Percentiles rank a stretch among this genome's conserved stretches.
phyloP scores from a whole-genome alignment of 2,113 vertebrate genomes.

The Python bivittatus region DNA sequence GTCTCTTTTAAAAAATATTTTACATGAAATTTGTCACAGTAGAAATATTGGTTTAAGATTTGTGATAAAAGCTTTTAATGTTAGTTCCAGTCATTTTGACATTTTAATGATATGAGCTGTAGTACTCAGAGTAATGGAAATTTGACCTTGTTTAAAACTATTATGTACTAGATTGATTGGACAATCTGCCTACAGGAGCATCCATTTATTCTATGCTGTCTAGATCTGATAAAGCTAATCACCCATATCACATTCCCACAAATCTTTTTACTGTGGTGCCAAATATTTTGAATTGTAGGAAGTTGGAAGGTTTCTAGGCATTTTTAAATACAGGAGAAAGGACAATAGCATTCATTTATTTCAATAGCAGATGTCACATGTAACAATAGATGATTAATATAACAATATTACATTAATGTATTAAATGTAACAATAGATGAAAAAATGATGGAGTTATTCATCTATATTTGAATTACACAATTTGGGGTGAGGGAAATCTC shows the following conservation, averaged over 20 bases:
- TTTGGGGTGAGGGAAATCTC: background rate
- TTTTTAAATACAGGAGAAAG: slow-evolving; percentile 45
- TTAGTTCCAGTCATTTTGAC: slow-evolving; percentile 40
- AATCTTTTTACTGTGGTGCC: slow-evolving; percentile 48
- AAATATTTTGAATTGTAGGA: slow-evolving; percentile 57
- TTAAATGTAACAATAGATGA: slow-evolving; percentile 5
- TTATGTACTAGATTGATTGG: slow-evolving; percentile 37
- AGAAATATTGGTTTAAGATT: slow-evolving; percentile 41
- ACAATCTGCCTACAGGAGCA: slow-evolving; percentile 44
- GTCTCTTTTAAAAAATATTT: slow-evolving; percentile 3
- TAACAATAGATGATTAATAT: slow-evolving; percentile 15
- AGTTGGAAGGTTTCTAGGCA: slow-evolving; percentile 57
- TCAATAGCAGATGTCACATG: background rate
- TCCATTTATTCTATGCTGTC: slow-evolving; percentile 51
- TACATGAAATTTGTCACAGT: background rate
- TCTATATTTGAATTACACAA: slow-evolving; percentile 7
- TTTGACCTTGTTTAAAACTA: slow-evolving; percentile 32
- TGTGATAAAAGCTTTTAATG: slow-evolving; percentile 39
- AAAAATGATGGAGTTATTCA: slow-evolving; percentile 19
- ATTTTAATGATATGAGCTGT: slow-evolving; percentile 55
- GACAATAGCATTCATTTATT: slow-evolving; percentile 37
- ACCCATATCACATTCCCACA: slow-evolving; percentile 36
- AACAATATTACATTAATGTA: background rate
- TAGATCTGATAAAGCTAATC: slow-evolving; percentile 57
- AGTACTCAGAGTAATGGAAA: slow-evolving; percentile 45